phyloP scores from a whole-genome alignment of 1,140 invertebrate genomes.

The Dryas iulia region DNA sequence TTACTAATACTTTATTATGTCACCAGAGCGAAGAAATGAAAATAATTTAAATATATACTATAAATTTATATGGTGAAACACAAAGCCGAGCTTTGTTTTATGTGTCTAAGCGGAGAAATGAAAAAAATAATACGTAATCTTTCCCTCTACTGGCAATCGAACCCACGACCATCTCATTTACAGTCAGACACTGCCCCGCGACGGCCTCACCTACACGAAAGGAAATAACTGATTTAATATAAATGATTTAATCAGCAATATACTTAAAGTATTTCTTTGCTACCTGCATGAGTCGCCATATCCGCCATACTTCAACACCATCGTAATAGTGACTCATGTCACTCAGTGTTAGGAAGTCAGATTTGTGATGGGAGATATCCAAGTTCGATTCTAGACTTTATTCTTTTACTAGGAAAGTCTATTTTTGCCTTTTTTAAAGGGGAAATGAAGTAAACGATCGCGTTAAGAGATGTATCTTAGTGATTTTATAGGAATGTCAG shows the following conservation, averaged over 20 bases:
- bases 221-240: background rate
- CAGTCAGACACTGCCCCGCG: no score
- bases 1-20: no score
- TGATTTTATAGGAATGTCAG: background rate
- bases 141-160: no score
- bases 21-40: no score
- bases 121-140: no score
- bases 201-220: background rate
- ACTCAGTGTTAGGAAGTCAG: background rate
- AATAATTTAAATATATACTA: no score
- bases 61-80: no score
- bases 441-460: background rate
- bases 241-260: background rate
- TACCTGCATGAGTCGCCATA: background rate
- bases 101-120: no score
- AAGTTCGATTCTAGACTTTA: background rate
- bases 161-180: no score
- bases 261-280: background rate
- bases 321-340: background rate
- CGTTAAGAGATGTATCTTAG: background rate
- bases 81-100: no score
- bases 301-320: background rate
- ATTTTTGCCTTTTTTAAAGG: background rate
- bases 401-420: background rate
- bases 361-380: background rate